Evolutionary conservation across 2,113 vertebrate species (phyloP).

Genomic region (Serilophus lunatus): DNA sequence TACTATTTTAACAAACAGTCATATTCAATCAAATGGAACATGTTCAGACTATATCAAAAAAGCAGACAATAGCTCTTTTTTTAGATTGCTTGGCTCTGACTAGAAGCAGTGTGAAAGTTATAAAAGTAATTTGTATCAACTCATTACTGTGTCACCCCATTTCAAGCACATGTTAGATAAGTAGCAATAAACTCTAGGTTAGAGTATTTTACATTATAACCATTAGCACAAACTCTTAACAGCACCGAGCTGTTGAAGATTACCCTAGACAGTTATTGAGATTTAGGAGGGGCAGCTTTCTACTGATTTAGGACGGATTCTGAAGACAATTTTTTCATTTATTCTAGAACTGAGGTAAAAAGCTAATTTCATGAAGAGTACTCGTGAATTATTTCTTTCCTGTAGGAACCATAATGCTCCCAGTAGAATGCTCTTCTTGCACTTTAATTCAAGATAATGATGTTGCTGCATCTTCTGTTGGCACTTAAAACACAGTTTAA

Average conservation of each 20-base stretch:
- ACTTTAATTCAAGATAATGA: conserved; percentile 64
- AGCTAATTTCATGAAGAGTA: conserved; percentile 63
- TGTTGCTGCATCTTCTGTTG: conserved; percentile 37
- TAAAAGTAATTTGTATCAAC: conserved; percentile 85
- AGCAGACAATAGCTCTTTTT: conserved; percentile 80
- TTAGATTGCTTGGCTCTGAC: conserved; percentile 78
- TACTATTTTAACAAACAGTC: conserved; percentile 73
- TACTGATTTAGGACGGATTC: conserved; percentile 49
- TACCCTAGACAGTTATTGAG: conserved; percentile 63
- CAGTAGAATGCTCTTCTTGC: conserved; percentile 18
- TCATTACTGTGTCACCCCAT: conserved; percentile 81
- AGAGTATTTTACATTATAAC: conserved; percentile 36
- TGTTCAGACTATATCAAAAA: conserved; percentile 76
- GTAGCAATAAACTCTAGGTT: conserved; percentile 58
- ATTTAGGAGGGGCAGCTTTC: conserved; percentile 56
- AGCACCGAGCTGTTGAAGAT: conserved; percentile 60
- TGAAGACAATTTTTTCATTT: conserved; percentile 34
- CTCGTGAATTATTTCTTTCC: conserved; percentile 56
- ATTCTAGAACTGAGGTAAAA: conserved; percentile 50
- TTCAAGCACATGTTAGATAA: conserved; percentile 63
- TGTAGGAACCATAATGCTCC: conserved; percentile 11
- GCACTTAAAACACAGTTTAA: conserved; percentile 47
- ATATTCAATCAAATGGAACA: conserved; percentile 69
- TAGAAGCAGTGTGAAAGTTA: conserved; percentile 74
- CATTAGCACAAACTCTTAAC: conserved; percentile 58